Base-by-base conservation (phyloP, 1,140 invertebrate species). In the Drosophila nasuta region DNA sequence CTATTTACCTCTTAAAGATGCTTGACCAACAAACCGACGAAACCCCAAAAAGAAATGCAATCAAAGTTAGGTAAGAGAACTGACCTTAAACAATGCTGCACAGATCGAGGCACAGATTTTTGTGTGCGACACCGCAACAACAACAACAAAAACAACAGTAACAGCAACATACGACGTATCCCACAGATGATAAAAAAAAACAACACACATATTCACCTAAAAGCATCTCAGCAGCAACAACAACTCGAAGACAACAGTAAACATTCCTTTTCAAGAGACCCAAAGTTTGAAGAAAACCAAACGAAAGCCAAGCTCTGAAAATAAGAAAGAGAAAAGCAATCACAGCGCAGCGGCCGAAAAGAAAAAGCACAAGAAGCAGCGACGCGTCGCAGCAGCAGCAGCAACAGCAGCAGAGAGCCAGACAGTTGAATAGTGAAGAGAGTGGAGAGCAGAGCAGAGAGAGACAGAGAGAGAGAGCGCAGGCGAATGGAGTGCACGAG, bases 61-160 rank as follows among this genome's bases (percentile, higher is more conserved):
- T 88, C 83, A 77, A 71, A 89, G 83, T 88, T 88, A 88, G 83
- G 83, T 88, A 88, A 88, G 85, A 82, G 80, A 88, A 88, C 85
- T 88, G 85, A 88, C 85, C 85, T 88, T 88, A 89, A 81, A 81
- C 85, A 89, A 88, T 85, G 78, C 81, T 89, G 85, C 85, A 86
- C 76, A 86, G 82, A 86, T 81, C 82, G 65, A 63, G 64, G 70
- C 51, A 65, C 28, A 45, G 30, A 62, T 70, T 35, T 25, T 38
- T 38, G 35, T 35, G 54, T 57, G 38, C 38, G 30, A 17, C 35
- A 57, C 52, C 57, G 13, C 52, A 54, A 56, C 49, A 46, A 10
- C 63, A 66, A 15, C 51, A 46, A 17, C 28, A 38, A 13, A 13
- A 13, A 10, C 15, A 25, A 51, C 8, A 45, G 11, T 13, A 38